Conservation (phyloP, 1,140 invertebrate genomes). For the Temnothorax nylanderi region DNA sequence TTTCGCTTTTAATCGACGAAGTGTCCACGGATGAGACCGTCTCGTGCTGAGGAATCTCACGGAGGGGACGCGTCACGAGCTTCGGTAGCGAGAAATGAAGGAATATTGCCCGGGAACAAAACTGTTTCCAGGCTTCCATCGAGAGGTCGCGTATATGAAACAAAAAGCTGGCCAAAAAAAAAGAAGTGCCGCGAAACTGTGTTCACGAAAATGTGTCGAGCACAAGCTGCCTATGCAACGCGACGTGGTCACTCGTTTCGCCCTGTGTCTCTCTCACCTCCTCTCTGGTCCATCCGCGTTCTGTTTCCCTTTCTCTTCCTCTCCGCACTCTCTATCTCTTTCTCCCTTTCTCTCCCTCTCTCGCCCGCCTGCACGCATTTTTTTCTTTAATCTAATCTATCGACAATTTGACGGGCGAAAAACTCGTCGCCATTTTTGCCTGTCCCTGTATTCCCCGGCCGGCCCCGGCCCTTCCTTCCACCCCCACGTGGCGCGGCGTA, state of each 20-base stretch:
- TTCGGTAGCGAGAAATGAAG: slow-evolving; percentile 60
- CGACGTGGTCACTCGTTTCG: slow-evolving; percentile 66
- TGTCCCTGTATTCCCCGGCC: slow-evolving; percentile 40
- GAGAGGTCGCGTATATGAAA: slow-evolving; percentile 57
- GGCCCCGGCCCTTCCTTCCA: slow-evolving; percentile 58
- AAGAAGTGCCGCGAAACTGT: slow-evolving; percentile 60
- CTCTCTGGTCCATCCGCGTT: neutral
- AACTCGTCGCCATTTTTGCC: slow-evolving; percentile 84
- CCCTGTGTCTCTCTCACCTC: slow-evolving; percentile 16
- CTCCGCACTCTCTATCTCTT: neutral
- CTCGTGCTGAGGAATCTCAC: slow-evolving; percentile 26
- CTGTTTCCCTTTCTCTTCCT: slow-evolving; percentile 63
- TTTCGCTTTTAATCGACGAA: neutral
- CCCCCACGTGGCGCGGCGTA: slow-evolving; percentile 80
- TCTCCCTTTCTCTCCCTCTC: neutral
- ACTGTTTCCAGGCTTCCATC: slow-evolving; percentile 55
- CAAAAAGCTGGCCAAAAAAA: slow-evolving; percentile 62
- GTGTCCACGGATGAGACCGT: slow-evolving; percentile 1
- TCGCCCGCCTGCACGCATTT: slow-evolving; percentile 70
- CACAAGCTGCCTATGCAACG: slow-evolving; percentile 66
- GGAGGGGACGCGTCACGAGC: slow-evolving; percentile 23
- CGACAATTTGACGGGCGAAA: slow-evolving; percentile 85
- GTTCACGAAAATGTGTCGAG: slow-evolving; percentile 72
- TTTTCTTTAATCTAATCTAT: slow-evolving; percentile 85
- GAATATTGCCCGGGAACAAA: slow-evolving; percentile 60